Percentiles rank a stretch among this genome's conserved stretches.
phyloP scores from a whole-genome alignment of 2,797 vertebrate genomes.

The Myioborus melanocephalus region DNA sequence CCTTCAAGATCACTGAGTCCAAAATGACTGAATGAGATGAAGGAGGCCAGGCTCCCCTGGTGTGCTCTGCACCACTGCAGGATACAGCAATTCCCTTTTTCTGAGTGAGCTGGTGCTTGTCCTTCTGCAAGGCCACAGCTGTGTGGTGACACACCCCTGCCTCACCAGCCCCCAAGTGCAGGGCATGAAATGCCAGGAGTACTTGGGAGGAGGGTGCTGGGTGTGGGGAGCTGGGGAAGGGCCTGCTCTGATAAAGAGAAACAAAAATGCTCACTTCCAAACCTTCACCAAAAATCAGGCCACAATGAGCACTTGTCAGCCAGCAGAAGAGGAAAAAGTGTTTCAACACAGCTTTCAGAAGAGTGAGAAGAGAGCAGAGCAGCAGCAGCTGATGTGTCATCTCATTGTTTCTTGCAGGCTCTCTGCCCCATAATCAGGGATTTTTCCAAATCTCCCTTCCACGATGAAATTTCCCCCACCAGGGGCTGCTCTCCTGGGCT shows the following conservation, averaged over 20 bases:
- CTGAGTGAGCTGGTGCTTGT: background rate
- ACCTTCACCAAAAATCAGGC: background rate
- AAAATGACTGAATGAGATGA: background rate
- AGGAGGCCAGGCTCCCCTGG: background rate
- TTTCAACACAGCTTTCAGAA: background rate
- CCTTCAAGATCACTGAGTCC: background rate
- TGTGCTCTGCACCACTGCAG: background rate
- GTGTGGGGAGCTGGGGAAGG: background rate
- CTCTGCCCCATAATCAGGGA: background rate
- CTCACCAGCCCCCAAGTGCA: background rate
- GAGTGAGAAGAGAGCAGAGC: background rate
- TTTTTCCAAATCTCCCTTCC: slow-evolving; percentile 7
- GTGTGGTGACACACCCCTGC: accelerated
- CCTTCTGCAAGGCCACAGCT: background rate
- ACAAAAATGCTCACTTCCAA: background rate
- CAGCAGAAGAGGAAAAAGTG: background rate
- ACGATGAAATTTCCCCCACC: background rate
- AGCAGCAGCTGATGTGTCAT: slow-evolving; percentile 1
- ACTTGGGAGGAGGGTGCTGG: background rate
- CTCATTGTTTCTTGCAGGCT: slow-evolving; percentile 3
- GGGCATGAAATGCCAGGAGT: background rate
- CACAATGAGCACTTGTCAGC: background rate
- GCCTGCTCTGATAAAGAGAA: background rate
- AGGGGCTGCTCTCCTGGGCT: background rate
- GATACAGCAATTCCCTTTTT: background rate